Conservation (phyloP, 2,113 vertebrate genomes). For the Anolis sagrei region DNA sequence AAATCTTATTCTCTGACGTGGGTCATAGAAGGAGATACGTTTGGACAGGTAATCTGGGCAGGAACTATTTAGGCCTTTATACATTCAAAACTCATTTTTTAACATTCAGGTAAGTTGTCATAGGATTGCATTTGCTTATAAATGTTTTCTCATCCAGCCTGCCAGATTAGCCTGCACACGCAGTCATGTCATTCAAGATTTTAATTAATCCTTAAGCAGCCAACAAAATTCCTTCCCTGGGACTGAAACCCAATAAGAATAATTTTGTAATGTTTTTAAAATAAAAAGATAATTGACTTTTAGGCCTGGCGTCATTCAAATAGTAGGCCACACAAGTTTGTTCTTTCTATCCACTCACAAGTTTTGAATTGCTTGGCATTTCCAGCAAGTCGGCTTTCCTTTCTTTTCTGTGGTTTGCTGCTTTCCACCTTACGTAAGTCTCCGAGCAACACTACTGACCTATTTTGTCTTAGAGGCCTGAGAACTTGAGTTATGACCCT, state of each 20-base stretch:
- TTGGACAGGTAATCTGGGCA: too few species aligned
- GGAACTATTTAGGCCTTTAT: too few species aligned
- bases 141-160: background rate
- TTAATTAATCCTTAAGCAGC: constrained; percentile 38
- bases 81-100: background rate
- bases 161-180: background rate
- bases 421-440: constrained; percentile 61
- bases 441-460: constrained; percentile 55
- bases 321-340: constrained; percentile 54
- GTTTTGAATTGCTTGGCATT: constrained; percentile 64
- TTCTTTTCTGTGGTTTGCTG: constrained; percentile 53
- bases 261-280: constrained; percentile 55
- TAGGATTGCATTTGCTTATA: background rate
- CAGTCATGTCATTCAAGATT: constrained; percentile 28
- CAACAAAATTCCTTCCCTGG: background rate
- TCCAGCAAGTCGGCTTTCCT: constrained; percentile 55
- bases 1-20: too few species aligned
- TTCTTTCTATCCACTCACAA: constrained; percentile 56
- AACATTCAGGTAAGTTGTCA: background rate
- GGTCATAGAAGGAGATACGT: too few species aligned
- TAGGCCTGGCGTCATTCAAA: constrained; percentile 41
- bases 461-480: constrained; percentile 64
- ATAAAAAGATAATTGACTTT: constrained; percentile 48
- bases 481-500: constrained; percentile 52
- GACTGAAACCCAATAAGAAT: constrained; percentile 26